Conservation (phyloP, 2,113 vertebrate genomes). For the Trochalopteron elliotii region DNA sequence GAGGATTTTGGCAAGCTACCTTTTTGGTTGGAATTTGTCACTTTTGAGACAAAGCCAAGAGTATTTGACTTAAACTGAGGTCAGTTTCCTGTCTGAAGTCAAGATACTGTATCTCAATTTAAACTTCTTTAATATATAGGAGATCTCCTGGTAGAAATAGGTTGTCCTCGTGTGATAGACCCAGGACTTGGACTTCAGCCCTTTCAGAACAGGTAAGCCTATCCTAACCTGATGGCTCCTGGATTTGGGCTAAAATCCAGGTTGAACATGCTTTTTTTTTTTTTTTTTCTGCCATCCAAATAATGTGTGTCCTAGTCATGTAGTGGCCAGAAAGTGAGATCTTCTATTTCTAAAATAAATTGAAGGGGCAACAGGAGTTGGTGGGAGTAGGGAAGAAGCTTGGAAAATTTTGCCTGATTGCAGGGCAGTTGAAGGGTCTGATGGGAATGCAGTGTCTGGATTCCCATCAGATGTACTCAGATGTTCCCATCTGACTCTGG, state of each 20-base stretch:
- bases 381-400: background rate
- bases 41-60: background rate
- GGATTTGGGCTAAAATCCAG: background rate
- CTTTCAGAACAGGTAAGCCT: background rate
- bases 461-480: too few species aligned
- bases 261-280: background rate
- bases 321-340: background rate
- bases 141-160: background rate
- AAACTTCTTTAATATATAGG: background rate
- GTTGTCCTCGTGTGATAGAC: background rate
- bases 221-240: background rate
- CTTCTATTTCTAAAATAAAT: background rate
- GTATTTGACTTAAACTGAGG: background rate
- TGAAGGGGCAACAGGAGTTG: background rate
- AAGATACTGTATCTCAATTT: background rate
- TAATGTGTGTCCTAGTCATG: background rate
- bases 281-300: background rate
- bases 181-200: background rate
- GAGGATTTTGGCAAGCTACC: background rate
- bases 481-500: too few species aligned
- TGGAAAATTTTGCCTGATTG: background rate
- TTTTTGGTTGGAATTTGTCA: background rate
- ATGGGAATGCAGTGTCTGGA: rapidly evolving
- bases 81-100: background rate
- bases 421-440: background rate